phyloP scores from a whole-genome alignment of 2,888 invertebrate genomes.

The Philopedon plagiatum region DNA sequence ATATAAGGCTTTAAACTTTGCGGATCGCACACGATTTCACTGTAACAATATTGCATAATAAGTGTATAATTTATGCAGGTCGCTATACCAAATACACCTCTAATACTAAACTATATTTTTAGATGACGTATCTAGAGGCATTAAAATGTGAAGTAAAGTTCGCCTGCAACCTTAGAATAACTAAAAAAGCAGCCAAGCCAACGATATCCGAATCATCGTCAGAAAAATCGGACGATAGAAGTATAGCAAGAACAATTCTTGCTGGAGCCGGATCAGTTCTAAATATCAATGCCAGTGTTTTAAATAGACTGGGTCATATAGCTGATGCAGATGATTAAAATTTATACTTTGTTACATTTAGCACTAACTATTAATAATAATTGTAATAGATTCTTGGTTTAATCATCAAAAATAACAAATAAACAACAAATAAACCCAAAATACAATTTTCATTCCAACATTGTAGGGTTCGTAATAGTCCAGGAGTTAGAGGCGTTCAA shows the following conservation, averaged over 20 bases:
- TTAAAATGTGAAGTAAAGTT: constrained; percentile 79
- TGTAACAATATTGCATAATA: too few species aligned
- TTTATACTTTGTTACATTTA: not conserved
- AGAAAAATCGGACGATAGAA: constrained; percentile 63
- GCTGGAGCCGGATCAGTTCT: constrained; percentile 58
- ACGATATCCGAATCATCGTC: constrained; percentile 58
- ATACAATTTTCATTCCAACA: too few species aligned
- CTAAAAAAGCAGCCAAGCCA: constrained; percentile 76
- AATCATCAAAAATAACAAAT: not conserved
- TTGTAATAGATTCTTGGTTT: not conserved
- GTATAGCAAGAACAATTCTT: constrained; percentile 56
- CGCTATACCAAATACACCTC: too few species aligned
- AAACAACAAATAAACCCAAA: too few species aligned
- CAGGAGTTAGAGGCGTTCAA: too few species aligned
- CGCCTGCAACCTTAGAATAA: constrained; percentile 80
- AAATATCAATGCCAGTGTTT: constrained; percentile 57
- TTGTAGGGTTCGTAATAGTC: too few species aligned
- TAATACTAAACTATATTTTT: too few species aligned
- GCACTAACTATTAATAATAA: not conserved
- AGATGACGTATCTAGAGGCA: constrained; percentile 81
- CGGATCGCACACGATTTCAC: too few species aligned
- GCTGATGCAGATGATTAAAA: not conserved
- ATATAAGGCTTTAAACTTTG: too few species aligned
- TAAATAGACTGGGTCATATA: constrained; percentile 40
- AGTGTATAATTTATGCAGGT: too few species aligned